Evolutionary conservation across 2,113 vertebrate genomes (phyloP).

Genomic region (Emberiza fucata): DNA sequence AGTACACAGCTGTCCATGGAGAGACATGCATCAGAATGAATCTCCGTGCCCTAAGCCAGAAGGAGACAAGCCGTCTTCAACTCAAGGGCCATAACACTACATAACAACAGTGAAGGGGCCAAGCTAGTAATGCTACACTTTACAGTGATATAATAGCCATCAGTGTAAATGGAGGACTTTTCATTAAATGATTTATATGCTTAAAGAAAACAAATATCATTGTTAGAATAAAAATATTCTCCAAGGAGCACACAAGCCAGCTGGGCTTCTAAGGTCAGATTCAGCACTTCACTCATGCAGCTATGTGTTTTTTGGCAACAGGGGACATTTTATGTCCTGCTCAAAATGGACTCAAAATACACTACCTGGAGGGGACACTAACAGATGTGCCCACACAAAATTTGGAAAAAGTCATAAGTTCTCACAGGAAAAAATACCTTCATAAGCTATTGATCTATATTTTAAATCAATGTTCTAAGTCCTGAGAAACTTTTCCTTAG

Average conservation of each 20-base stretch:
- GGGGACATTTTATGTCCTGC: not conserved
- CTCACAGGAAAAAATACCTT: not conserved
- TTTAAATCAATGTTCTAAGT: not conserved
- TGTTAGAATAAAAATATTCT: not conserved
- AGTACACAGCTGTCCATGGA: not conserved
- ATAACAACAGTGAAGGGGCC: not conserved
- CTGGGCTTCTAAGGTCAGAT: not conserved
- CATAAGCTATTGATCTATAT: not conserved
- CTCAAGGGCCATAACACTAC: not conserved
- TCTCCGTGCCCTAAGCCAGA: not conserved
- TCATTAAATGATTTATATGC: not conserved
- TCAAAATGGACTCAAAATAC: slow-evolving; percentile 4
- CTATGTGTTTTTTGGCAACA: slow-evolving; percentile 1
- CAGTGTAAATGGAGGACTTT: not conserved
- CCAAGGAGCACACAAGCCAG: not conserved
- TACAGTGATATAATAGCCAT: not conserved
- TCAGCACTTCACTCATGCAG: not conserved
- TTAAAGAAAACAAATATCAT: not conserved
- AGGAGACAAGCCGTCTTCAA: not conserved
- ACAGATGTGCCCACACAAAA: not conserved
- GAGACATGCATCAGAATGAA: not conserved
- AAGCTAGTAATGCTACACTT: not conserved
- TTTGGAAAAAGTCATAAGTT: not conserved
- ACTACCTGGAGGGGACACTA: not conserved
- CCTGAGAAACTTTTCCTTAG: not conserved